These are phyloP conservation scores for Peromyscus attwateri DNA, from an alignment of 2,797 vertebrate genomes.

Conservation along the genomic window DNA sequence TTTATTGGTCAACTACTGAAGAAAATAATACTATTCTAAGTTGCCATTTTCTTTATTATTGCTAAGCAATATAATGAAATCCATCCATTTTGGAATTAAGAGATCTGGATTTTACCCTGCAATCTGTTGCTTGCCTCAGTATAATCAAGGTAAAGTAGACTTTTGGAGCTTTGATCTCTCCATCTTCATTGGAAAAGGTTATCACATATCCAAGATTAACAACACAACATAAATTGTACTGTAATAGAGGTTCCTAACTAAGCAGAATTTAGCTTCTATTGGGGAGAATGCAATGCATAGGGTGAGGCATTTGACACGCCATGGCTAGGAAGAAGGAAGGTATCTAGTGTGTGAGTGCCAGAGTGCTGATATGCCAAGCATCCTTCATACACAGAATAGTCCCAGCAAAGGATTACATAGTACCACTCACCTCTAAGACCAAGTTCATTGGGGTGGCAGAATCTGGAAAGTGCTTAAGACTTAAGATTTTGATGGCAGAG, in stretches of 20 bases:
- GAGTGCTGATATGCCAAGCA: neutral
- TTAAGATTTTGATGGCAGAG: neutral
- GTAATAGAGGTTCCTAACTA: neutral
- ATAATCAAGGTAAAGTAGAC: neutral
- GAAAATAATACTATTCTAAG: neutral
- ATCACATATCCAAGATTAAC: neutral
- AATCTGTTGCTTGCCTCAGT: neutral
- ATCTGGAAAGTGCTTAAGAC: neutral
- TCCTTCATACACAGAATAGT: neutral
- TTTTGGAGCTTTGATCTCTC: neutral
- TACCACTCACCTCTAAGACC: neutral
- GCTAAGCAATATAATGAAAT: slow-evolving; percentile 6
- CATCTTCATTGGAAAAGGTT: neutral
- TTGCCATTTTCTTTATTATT: neutral
- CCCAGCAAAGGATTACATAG: neutral
- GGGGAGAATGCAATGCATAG: too few relatives aligned
- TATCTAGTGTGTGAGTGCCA: neutral
- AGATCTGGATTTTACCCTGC: neutral
- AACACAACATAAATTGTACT: neutral
- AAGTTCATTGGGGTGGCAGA: neutral
- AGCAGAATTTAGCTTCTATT: neutral
- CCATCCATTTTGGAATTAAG: neutral
- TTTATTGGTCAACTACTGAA: neutral
- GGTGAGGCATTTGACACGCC: neutral
- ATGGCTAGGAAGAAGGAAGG: neutral